phyloP scores from a whole-genome alignment of 2,113 vertebrate genomes.

The Rattus rattus region DNA sequence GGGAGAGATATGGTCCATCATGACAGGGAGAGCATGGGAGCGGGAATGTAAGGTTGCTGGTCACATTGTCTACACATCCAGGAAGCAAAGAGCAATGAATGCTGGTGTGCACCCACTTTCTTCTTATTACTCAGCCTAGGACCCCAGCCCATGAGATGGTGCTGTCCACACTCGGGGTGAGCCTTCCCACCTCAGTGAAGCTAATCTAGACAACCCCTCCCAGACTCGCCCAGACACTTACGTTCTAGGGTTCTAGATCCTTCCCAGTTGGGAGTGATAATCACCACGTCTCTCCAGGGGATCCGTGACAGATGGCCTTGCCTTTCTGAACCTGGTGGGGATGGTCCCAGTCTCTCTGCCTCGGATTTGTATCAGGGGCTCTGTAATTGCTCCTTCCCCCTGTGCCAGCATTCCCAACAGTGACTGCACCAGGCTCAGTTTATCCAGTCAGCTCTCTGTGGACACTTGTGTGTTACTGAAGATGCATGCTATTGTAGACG shows the following conservation, averaged over 20 bases:
- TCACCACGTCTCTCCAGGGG: no score
- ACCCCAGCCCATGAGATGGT: neutral
- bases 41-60: neutral
- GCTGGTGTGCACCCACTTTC: neutral
- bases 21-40: neutral
- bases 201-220: neutral
- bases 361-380: neutral
- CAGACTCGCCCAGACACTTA: neutral
- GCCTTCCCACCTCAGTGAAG: neutral
- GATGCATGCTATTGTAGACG: fast-evolving
- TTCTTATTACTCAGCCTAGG: neutral
- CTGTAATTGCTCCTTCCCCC: fast-evolving
- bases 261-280: neutral
- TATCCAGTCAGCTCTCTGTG: neutral
- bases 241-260: neutral
- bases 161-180: neutral
- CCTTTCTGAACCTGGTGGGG: neutral
- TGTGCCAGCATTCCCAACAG: fast-evolving
- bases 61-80: neutral
- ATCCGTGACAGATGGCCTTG: no score
- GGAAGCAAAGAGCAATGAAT: neutral
- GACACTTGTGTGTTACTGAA: neutral
- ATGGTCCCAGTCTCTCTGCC: neutral
- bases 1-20: neutral
- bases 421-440: fast-evolving